phyloP scores from a whole-genome alignment of 2,888 invertebrate genomes.

The Luperina nickerlii region DNA sequence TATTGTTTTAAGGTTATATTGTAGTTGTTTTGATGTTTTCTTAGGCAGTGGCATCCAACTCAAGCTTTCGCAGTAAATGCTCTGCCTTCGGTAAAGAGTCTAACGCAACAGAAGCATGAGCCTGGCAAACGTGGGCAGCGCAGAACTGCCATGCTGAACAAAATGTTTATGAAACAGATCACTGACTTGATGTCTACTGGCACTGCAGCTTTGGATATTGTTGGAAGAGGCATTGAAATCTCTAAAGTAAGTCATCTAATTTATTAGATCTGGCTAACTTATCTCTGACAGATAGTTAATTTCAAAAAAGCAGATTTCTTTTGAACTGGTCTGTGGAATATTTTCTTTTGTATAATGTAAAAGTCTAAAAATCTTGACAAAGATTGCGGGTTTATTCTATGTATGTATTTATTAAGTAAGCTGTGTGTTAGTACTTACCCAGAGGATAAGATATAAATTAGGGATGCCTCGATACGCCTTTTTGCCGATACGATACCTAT shows the following conservation, averaged over 20 bases:
- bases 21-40: slow-evolving; percentile 62
- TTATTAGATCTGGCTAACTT: neutral
- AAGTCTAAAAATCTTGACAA: neutral
- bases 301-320: neutral
- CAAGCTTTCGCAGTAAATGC: slow-evolving; percentile 67
- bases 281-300: neutral
- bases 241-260: slow-evolving; percentile 88
- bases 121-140: slow-evolving; percentile 89
- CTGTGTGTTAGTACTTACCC: neutral
- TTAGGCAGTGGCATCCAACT: slow-evolving; percentile 82
- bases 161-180: slow-evolving; percentile 95
- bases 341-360: neutral
- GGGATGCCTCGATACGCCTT: too few relatives aligned
- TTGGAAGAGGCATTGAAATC: slow-evolving; percentile 93
- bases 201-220: slow-evolving; percentile 90
- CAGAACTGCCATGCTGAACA: slow-evolving; percentile 93
- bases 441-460: neutral
- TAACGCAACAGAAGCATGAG: slow-evolving; percentile 86
- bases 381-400: neutral
- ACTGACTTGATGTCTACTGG: slow-evolving; percentile 95
- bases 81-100: slow-evolving; percentile 81
- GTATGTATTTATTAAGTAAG: neutral
- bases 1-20: slow-evolving; percentile 54
- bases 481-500: too few relatives aligned
- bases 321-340: neutral